Percentiles rank a stretch among this genome's conserved stretches.
Evolutionary conservation across 2,113 vertebrate species (phyloP).

Genomic region (Callithrix jacchus): DNA sequence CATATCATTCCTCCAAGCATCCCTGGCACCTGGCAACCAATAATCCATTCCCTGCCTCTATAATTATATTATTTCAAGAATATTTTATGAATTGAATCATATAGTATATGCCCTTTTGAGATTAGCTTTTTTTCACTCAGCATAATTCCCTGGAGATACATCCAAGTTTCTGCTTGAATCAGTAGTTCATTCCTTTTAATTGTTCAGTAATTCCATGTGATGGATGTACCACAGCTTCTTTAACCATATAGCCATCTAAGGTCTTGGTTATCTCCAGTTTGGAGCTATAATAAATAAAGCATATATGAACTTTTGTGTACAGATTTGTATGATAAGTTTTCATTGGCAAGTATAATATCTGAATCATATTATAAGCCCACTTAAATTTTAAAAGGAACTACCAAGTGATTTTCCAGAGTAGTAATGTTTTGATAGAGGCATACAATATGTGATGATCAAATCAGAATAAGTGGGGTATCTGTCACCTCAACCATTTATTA

Average conservation of each 20-base stretch:
- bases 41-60: not conserved
- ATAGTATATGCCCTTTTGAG: not conserved
- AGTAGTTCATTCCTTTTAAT: not conserved
- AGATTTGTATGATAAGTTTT: not conserved
- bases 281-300: not conserved
- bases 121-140: not conserved
- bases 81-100: not conserved
- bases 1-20: not conserved
- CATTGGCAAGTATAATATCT: not conserved
- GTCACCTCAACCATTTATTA: too few species aligned
- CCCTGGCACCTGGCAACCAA: not conserved
- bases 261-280: not conserved
- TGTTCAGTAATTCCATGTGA: not conserved
- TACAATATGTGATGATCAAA: too few species aligned
- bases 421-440: too few species aligned
- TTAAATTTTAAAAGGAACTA: not conserved
- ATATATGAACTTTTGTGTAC: not conserved
- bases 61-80: slow-evolving; percentile 24
- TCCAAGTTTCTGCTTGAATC: not conserved
- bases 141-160: not conserved
- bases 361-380: not conserved
- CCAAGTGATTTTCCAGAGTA: not conserved
- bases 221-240: not conserved
- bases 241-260: not conserved
- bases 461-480: too few species aligned